These are phyloP conservation scores for Echeneis naucrates DNA, from an alignment of 2,797 vertebrate species.

Conservation along the genomic window DNA sequence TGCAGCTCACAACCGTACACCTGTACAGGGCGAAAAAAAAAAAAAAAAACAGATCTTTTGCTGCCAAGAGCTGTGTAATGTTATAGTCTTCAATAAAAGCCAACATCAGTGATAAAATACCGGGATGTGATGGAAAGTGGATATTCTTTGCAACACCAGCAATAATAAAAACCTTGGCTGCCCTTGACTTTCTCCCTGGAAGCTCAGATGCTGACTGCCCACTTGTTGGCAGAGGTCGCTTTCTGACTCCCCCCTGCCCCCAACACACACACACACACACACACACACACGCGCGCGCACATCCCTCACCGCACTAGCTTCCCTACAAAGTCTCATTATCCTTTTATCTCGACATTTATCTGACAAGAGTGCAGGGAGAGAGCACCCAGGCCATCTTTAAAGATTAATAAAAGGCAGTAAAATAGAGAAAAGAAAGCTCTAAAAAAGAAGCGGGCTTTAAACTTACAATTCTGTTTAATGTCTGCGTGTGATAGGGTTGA, in stretches of 20 bases:
- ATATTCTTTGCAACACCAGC: neutral
- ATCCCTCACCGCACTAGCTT: constrained; percentile 65
- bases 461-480: constrained; percentile 90
- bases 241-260: constrained; percentile 21
- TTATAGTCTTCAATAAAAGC: constrained; percentile 19
- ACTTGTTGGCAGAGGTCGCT: constrained; percentile 82
- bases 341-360: constrained; percentile 95
- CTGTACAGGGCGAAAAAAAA: no score
- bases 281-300: no score
- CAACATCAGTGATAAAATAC: neutral
- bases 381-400: constrained; percentile 90
- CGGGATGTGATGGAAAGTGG: neutral
- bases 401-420: constrained; percentile 86
- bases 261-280: no score
- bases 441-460: constrained; percentile 76
- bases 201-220: constrained; percentile 15
- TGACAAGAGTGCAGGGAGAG: constrained; percentile 91
- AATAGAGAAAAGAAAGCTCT: constrained; percentile 46
- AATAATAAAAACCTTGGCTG: constrained; percentile 12
- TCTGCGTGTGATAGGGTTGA: constrained; percentile 88
- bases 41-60: neutral
- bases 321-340: constrained; percentile 90
- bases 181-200: constrained; percentile 55
- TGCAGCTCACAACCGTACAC: no score
- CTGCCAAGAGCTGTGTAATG: neutral